phyloP scores from a whole-genome alignment of 2,888 invertebrate species.

The Aspidapion aeneum region DNA sequence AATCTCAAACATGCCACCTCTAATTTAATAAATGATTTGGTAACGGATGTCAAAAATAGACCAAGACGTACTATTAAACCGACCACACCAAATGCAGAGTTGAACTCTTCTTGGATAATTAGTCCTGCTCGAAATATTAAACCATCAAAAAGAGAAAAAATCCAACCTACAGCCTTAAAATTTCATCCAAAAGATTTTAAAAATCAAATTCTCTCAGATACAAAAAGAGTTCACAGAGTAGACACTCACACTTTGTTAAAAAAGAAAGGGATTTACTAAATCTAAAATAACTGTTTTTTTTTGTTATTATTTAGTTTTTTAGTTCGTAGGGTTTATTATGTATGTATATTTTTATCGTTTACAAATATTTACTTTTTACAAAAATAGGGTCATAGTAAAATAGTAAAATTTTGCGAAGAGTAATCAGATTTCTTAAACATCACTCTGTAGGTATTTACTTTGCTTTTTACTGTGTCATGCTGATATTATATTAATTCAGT shows the following conservation, averaged over 20 bases:
- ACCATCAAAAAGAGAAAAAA: conserved; percentile 31
- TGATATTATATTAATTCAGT: too few species aligned
- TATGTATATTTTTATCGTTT: not conserved
- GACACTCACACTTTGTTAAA: conserved; percentile 34
- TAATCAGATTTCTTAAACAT: too few species aligned
- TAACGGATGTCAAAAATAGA: conserved; percentile 32
- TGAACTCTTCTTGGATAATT: conserved; percentile 21
- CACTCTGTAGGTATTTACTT: too few species aligned
- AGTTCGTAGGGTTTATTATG: not conserved
- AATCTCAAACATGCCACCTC: conserved; percentile 20
- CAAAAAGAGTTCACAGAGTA: conserved; percentile 34
- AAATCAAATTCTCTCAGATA: conserved; percentile 37
- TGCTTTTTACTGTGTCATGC: too few species aligned
- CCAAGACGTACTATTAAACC: conserved; percentile 28
- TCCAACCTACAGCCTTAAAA: conserved; percentile 21
- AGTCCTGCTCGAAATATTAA: conserved; percentile 20
- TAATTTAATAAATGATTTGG: conserved; percentile 27
- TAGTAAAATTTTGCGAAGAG: too few species aligned
- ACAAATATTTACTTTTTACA: not conserved
- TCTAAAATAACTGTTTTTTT: too few species aligned
- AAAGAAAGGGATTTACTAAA: conserved; percentile 31
- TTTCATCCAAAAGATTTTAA: conserved; percentile 42
- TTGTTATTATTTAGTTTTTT: conserved; percentile 6
- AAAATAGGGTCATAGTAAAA: too few species aligned
- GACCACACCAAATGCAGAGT: conserved; percentile 10